These are phyloP conservation scores for Urosaurus nigricauda DNA, from an alignment of 2,797 vertebrate genomes.

Conservation along the genomic window DNA sequence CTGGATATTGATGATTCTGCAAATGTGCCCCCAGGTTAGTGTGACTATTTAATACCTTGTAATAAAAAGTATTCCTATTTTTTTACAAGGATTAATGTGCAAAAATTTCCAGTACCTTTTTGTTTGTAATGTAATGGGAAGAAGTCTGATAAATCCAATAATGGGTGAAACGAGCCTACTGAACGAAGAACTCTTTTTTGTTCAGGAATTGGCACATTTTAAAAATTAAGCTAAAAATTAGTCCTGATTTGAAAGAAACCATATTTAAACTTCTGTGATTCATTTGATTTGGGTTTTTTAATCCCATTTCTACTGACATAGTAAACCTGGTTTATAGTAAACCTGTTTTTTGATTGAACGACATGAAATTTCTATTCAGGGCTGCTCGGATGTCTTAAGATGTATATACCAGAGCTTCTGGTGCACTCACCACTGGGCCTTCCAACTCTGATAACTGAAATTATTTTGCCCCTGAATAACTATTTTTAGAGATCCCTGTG, in stretches of 20 bases:
- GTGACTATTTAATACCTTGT: neutral
- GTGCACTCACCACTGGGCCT: no score
- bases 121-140: neutral
- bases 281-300: neutral
- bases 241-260: slow-evolving; percentile 9
- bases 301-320: neutral
- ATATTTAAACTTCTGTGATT: neutral
- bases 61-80: neutral
- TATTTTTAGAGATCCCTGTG: no score
- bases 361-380: neutral
- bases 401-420: no score
- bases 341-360: neutral
- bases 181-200: neutral
- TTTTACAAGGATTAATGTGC: neutral
- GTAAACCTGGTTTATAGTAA: no score
- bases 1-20: slow-evolving; percentile 94
- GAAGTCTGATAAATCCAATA: neutral
- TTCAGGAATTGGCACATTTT: neutral
- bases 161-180: no score
- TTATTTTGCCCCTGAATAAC: no score
- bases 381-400: neutral
- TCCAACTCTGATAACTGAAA: no score
- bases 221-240: neutral
- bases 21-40: slow-evolving; percentile 90
- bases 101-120: neutral